Base-by-base conservation (phyloP, 1,140 invertebrate genomes). In the Diprion similis region DNA sequence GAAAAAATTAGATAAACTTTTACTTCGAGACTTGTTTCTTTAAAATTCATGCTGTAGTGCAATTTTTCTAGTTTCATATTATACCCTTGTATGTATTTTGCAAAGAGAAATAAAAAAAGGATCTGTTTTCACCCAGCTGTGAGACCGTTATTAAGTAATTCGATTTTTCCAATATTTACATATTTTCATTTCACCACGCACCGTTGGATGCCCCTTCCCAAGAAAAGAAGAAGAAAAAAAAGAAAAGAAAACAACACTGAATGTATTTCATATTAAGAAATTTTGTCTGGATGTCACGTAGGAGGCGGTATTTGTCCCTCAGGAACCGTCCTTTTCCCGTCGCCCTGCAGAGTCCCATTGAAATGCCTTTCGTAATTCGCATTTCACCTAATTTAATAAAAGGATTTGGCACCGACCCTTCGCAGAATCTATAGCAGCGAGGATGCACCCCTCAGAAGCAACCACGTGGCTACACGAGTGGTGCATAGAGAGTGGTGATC, bases 401-500 rank as follows among this genome's bases (percentile, higher is more conserved):
- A 59, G 51, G 51, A 59, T 59, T 59, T 59, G 51, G 51, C 51
- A 59, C 51, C 4, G 51, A 17, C 51, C 51, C 51, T 37, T 37
- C 24, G 6, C n/a, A 59, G 51, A 59, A 59, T 59, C 51, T 11
- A 59, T 15, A 59, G 51, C 7, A 17, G 9, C n/a, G n/a, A 59
- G 51, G 51, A 59, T 59, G 51, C 51, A 59, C 51, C 51, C 51
- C 51, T 59, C 51, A 59, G 11, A 59, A 59, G 51, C n/a, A 59
- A 59, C 51, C 51, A 59, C 51, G 51, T 59, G 51, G 11, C 11
- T 13, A 13, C n/a, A 59, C 11, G 51, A 17, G 51, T 59, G 51
- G 3, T 9, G 51, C 11, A 59, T 59, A 59, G 51, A 59, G 11
- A 9, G 51, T 17, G 51, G 51, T 59, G 51, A 59, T 59, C 51